A percentile compares a stretch with the other conserved stretches of the same genome.
phyloP scores from a whole-genome alignment of 2,113 vertebrate species.

The Dasypus novemcinctus region DNA sequence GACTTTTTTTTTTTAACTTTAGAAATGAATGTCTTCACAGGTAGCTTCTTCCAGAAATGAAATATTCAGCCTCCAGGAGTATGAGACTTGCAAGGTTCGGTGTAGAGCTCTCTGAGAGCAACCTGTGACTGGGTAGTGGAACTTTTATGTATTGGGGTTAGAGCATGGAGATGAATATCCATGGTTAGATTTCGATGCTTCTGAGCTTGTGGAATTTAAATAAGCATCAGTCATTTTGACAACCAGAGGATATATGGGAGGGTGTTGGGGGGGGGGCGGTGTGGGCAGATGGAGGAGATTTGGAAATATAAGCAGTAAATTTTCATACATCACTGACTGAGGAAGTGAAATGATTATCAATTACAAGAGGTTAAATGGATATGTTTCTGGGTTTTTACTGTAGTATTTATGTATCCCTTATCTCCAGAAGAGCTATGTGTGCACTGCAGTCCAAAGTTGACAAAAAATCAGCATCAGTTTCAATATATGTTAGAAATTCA shows the following conservation, averaged over 20 bases:
- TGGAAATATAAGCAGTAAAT: constrained; percentile 47
- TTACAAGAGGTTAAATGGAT: constrained; percentile 6
- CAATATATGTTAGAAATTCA: background rate
- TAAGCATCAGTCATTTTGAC: background rate
- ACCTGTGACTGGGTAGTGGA: background rate
- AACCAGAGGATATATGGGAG: background rate
- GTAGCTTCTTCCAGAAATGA: background rate
- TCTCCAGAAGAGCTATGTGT: background rate
- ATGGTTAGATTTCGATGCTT: background rate
- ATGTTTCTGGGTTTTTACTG: background rate
- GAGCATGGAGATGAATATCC: background rate
- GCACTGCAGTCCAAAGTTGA: background rate
- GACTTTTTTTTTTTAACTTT: background rate
- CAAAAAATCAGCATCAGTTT: background rate
- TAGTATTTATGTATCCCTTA: background rate
- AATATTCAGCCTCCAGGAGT: background rate
- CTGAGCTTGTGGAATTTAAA: constrained; percentile 9
- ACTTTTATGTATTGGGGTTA: background rate
- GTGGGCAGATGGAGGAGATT: background rate
- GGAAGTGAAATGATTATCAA: constrained; percentile 32
- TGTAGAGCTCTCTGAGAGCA: background rate
- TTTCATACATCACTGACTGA: constrained; percentile 43
- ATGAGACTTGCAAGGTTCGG: background rate
- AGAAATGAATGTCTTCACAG: background rate
- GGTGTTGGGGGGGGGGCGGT: too few relatives aligned